Evolutionary conservation across 2,888 invertebrate species (phyloP), one percentile per base, ranked within the genome.

Genomic region (Oscheius myriophilus): DNA sequence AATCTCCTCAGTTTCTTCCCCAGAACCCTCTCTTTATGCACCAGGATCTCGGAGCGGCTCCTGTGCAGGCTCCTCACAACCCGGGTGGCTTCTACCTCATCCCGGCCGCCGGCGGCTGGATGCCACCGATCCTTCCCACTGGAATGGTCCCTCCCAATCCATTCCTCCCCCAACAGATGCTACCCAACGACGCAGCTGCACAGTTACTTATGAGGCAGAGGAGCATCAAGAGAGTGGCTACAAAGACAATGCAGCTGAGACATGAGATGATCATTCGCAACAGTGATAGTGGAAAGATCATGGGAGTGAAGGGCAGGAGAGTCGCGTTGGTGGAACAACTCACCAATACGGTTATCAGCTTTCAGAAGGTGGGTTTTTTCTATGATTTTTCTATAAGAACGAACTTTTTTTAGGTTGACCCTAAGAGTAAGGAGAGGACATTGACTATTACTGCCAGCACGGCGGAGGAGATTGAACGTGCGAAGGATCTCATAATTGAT

Each of bases 291-390:
- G 95, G 95, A 86, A 95, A 95, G 92, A 95, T 95, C 94, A 89
- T 88, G 86, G 80, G 80, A 16, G 80, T 80, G 18, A 80, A 80
- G 91, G 96, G 96, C 89, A 91, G 95, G 88, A 91, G 96, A 89
- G 95, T 96, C 89, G 95, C 95, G 91, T 94, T 95, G 92, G 96
- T 96, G 89, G 96, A 96, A 91, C 95, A 95, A 90, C 92, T 96
- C 90, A 95, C 94, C 90, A 94, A 95, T 90, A 95, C 95, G 88
- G 94, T 96, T 89, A 95, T 96, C 90, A 95, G 95, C 89, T 96
- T 96, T 91, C 95, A 96, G 91, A 92, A 95, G 72, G 80, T 79
- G 9, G 33, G 1, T 3, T 14, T 16, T 26, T 18, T 21, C 9
- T 21, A 53, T 3, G 25, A 6, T 42, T 4, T 62, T 3, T 49